A percentile compares a stretch with the other conserved stretches of the same genome.
phyloP scores from a whole-genome alignment of 1,140 invertebrate genomes.

The Ips typographus region DNA sequence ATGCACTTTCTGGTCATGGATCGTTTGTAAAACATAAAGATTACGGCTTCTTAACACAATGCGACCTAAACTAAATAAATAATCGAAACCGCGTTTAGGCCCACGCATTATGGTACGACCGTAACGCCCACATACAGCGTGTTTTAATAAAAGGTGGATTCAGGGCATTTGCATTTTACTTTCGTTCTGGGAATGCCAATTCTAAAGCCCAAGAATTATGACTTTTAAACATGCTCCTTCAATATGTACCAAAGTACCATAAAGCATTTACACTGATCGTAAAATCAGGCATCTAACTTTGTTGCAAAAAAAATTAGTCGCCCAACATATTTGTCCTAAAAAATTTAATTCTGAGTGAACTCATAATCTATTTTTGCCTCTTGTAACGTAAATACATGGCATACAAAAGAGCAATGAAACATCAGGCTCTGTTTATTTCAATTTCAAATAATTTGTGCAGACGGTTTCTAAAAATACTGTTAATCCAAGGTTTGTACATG shows the following conservation, averaged over 20 bases:
- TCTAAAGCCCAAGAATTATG: neutral
- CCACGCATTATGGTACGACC: slow-evolving; percentile 15
- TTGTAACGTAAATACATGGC: neutral
- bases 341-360: neutral
- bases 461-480: neutral
- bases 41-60: slow-evolving; percentile 10
- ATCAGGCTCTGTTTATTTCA: neutral
- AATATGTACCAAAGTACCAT: no score
- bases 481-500: neutral
- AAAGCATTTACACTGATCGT: no score
- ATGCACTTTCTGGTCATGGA: neutral
- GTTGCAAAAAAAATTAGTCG: no score
- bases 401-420: slow-evolving; percentile 1
- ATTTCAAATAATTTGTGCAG: no score
- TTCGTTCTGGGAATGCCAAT: slow-evolving; percentile 14
- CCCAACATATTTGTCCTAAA: no score
- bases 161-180: slow-evolving; percentile 21
- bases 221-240: neutral
- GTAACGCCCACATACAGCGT: slow-evolving; percentile 10
- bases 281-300: no score
- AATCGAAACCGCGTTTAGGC: slow-evolving; percentile 10
- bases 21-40: slow-evolving; percentile 1
- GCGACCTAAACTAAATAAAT: slow-evolving; percentile 11
- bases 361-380: neutral
- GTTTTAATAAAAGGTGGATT: slow-evolving; percentile 5